Conservation (phyloP, 2,113 vertebrate species). For the Alexandromys fortis region DNA sequence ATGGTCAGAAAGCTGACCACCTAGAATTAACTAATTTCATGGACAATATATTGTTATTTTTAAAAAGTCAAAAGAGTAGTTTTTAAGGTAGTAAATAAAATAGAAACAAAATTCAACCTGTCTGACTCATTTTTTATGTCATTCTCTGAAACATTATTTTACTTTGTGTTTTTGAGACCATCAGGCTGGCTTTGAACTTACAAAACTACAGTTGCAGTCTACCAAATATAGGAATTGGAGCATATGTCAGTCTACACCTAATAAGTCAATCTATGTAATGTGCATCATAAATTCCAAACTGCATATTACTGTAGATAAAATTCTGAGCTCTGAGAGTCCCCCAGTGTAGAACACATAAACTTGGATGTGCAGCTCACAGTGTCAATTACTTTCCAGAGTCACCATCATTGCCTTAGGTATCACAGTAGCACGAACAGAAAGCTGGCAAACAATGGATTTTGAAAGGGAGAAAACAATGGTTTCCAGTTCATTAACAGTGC, state of each 20-base stretch:
- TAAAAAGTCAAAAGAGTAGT: neutral
- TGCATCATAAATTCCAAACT: neutral
- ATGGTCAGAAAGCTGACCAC: neutral
- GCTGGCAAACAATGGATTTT: neutral
- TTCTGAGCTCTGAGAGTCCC: neutral
- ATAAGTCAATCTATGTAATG: neutral
- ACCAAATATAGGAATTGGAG: neutral
- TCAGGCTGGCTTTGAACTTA: neutral
- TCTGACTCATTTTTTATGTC: neutral
- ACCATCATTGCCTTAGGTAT: neutral
- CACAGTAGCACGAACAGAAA: neutral
- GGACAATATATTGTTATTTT: neutral
- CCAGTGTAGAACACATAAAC: neutral
- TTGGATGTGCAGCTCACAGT: neutral
- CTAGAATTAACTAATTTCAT: neutral
- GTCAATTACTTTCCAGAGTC: neutral
- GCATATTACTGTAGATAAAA: neutral
- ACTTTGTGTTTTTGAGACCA: neutral
- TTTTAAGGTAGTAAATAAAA: neutral
- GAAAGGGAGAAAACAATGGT: neutral
- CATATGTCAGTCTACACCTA: neutral
- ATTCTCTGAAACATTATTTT: neutral
- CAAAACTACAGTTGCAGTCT: neutral
- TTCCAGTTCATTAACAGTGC: neutral
- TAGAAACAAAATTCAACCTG: neutral